These are phyloP conservation scores for Acromyrmex charruanus DNA, from an alignment of 1,140 invertebrate genomes.

Conservation along the genomic window DNA sequence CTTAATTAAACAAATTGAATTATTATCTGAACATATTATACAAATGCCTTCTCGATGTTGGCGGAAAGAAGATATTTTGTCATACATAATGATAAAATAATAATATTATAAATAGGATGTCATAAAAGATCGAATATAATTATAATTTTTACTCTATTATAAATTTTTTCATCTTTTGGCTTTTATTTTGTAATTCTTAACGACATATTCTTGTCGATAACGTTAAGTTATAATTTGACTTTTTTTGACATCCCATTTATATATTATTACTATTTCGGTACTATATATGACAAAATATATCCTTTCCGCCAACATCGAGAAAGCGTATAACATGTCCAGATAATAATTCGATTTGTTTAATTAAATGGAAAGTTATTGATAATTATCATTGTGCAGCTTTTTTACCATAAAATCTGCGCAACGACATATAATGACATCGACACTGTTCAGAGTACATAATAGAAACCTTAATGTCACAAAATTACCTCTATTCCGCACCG, in stretches of 20 bases:
- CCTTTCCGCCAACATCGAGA: conserved; percentile 21
- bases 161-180: neutral
- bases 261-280: neutral
- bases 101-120: neutral
- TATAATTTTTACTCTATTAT: neutral
- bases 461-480: neutral
- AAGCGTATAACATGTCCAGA: conserved; percentile 33
- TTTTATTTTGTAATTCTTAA: too few species aligned
- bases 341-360: conserved; percentile 57
- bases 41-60: conserved; percentile 37
- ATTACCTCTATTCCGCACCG: neutral
- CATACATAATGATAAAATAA: conserved; percentile 1
- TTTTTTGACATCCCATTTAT: conserved; percentile 13
- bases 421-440: too few species aligned
- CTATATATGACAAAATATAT: conserved; percentile 6
- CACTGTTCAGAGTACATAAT: too few species aligned
- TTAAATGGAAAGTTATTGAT: conserved; percentile 54
- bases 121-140: neutral
- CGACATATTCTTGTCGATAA: too few species aligned
- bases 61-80: conserved; percentile 14
- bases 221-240: neutral
- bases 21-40: conserved; percentile 44
- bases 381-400: conserved; percentile 1
- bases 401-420: too few species aligned
- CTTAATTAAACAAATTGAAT: conserved; percentile 60